Percentiles rank a stretch among this genome's conserved stretches.
Conservation (phyloP, 2,797 vertebrate genomes). For the Pangasius djambal region DNA sequence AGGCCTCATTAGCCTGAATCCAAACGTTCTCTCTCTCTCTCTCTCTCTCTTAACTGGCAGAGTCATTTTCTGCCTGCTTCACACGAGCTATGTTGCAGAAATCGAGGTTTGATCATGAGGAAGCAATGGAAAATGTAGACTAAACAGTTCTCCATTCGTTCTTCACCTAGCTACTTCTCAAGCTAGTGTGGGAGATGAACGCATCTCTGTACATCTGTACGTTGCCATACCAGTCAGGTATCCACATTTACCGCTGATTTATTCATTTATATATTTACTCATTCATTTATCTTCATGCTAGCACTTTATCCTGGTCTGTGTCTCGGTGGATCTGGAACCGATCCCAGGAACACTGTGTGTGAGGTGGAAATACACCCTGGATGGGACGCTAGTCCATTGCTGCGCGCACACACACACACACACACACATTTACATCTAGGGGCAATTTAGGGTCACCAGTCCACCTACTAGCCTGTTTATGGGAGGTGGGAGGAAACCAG, state of each 20-base stretch:
- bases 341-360: neutral
- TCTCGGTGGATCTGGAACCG: neutral
- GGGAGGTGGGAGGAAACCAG: neutral
- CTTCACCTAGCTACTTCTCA: neutral
- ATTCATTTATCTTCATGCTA: neutral
- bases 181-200: neutral
- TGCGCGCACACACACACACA: neutral
- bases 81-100: conserved; percentile 28
- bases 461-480: neutral
- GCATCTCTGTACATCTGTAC: neutral
- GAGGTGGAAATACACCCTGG: neutral
- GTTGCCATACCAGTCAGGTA: neutral
- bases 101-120: conserved; percentile 10
- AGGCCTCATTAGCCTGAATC: conserved; percentile 47
- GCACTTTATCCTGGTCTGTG: neutral
- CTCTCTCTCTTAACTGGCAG: conserved; percentile 26
- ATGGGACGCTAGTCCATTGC: neutral
- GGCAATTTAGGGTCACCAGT: neutral
- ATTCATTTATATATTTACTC: neutral
- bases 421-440: neutral
- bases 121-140: neutral
- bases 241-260: neutral
- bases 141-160: neutral
- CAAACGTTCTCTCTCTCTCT: conserved; percentile 41
- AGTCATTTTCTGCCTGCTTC: conserved; percentile 26